Conservation (phyloP, 2,888 invertebrate species). For the Trissolcus japonicus region DNA sequence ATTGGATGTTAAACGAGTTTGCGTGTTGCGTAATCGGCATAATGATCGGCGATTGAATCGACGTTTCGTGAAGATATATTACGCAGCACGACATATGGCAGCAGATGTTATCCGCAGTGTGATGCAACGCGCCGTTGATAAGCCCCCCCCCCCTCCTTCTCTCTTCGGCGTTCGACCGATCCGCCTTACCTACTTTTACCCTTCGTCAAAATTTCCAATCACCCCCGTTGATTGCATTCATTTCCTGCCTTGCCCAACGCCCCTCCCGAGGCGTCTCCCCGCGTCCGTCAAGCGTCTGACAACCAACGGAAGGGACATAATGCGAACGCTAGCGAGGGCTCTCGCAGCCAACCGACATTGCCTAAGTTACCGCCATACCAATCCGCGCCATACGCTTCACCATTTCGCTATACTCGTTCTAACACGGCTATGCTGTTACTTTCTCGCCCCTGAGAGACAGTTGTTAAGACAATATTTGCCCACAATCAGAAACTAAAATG, state of each 20-base stretch:
- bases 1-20: conserved; percentile 37
- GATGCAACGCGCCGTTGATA: conserved; percentile 53
- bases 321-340: conserved; percentile 64
- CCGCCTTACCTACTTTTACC: conserved; percentile 63
- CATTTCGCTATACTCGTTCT: conserved; percentile 20
- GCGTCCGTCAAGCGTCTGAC: conserved; percentile 33
- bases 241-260: conserved; percentile 54
- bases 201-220: conserved; percentile 75
- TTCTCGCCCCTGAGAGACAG: conserved; percentile 24
- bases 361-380: conserved; percentile 56
- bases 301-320: conserved; percentile 58
- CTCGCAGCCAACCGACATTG: conserved; percentile 69
- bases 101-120: conserved; percentile 68
- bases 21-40: conserved; percentile 66
- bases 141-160: conserved; percentile 6
- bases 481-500: conserved; percentile 17
- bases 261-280: conserved; percentile 19
- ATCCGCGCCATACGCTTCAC: conserved; percentile 45
- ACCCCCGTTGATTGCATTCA: conserved; percentile 63
- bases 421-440: conserved; percentile 9
- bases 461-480: conserved; percentile 46
- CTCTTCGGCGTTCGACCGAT: conserved; percentile 8
- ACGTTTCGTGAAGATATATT: conserved; percentile 71
- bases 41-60: conserved; percentile 72
- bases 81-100: conserved; percentile 66